These are phyloP conservation scores for Trilocha varians DNA, from an alignment of 2,888 invertebrate genomes.

Conservation along the genomic window DNA sequence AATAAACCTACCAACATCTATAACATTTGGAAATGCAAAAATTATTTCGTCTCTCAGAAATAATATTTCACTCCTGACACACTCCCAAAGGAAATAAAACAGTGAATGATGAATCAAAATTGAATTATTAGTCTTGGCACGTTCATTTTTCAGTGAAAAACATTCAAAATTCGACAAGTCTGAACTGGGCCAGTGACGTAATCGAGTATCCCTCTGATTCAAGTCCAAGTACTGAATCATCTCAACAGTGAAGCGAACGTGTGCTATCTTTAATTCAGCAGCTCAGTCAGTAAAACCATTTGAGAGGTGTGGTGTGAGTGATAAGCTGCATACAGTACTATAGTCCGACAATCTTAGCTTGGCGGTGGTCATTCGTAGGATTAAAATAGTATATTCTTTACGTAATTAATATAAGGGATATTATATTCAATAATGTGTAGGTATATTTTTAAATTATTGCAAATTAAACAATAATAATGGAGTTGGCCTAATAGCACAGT, in stretches of 20 bases:
- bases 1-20: too few relatives aligned
- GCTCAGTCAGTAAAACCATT: constrained; percentile 27
- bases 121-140: not conserved
- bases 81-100: not conserved
- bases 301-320: not conserved
- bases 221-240: constrained; percentile 23
- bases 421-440: too few relatives aligned
- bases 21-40: too few relatives aligned
- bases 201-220: constrained; percentile 13
- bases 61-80: not conserved
- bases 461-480: too few relatives aligned
- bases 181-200: not conserved
- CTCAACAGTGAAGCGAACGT: constrained; percentile 20
- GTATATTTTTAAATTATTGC: too few relatives aligned
- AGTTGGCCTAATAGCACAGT: too few relatives aligned
- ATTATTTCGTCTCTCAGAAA: too few relatives aligned
- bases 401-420: too few relatives aligned
- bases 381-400: too few relatives aligned
- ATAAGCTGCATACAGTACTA: not conserved
- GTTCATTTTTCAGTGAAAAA: not conserved
- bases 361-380: too few relatives aligned
- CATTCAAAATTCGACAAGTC: not conserved
- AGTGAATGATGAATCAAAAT: not conserved
- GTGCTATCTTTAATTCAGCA: constrained; percentile 56
- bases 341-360: too few relatives aligned